phyloP scores from a whole-genome alignment of 2,113 vertebrate species.

The Dolichotis patagonum region DNA sequence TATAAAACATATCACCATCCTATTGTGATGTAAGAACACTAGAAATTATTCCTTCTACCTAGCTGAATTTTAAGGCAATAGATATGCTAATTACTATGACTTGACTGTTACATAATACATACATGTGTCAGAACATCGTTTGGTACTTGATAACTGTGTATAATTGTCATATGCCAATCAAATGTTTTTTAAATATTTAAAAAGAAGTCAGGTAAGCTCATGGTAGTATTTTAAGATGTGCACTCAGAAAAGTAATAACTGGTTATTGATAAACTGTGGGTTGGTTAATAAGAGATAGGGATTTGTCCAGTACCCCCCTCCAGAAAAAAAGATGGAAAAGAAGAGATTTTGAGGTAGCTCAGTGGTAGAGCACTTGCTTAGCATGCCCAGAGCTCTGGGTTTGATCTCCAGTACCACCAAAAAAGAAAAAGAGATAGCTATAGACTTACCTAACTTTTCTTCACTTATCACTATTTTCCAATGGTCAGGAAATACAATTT shows the following conservation, averaged over 20 bases:
- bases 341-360: background rate
- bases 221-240: background rate
- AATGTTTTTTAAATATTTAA: background rate
- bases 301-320: background rate
- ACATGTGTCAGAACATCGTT: background rate
- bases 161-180: background rate
- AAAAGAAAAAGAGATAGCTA: too few species aligned
- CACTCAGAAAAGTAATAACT: background rate
- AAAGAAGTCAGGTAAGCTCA: background rate
- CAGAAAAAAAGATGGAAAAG: background rate
- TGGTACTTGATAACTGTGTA: background rate
- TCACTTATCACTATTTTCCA: background rate
- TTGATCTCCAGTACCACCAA: background rate
- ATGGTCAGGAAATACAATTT: background rate
- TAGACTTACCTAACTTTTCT: background rate
- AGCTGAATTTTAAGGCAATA: background rate
- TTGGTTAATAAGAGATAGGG: accelerated
- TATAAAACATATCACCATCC: background rate
- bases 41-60: background rate
- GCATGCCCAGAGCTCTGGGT: background rate
- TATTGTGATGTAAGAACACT: background rate
- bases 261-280: background rate
- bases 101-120: background rate
- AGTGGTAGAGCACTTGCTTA: background rate
- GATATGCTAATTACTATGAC: background rate